These are phyloP conservation scores for Camarhynchus parvulus DNA, from an alignment of 2,113 vertebrate genomes.

Conservation along the genomic window DNA sequence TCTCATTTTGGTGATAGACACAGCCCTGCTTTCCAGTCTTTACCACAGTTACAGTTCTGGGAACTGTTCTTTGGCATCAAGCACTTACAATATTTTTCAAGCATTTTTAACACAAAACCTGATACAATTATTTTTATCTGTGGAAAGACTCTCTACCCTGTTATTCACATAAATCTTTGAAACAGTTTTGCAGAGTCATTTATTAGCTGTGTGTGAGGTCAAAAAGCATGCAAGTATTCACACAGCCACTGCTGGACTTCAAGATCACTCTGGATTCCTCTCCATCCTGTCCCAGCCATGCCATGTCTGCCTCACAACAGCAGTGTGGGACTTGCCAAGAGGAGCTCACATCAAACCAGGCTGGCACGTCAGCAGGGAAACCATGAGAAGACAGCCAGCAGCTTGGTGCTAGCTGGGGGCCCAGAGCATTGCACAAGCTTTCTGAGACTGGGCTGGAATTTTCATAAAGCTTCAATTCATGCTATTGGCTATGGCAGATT, in stretches of 20 bases:
- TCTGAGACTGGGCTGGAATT: neutral
- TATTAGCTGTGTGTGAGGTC: neutral
- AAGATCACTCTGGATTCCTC: neutral
- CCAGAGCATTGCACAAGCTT: neutral
- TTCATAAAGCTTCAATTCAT: neutral
- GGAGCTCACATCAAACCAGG: neutral
- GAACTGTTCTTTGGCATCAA: neutral
- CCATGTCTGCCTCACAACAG: neutral
- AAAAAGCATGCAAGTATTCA: neutral
- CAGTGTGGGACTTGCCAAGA: neutral
- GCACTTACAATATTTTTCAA: neutral
- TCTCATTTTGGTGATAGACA: neutral
- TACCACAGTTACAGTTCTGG: neutral
- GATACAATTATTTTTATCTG: neutral
- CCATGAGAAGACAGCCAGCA: neutral
- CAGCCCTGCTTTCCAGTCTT: neutral
- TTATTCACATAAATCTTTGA: neutral
- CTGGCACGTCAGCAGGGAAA: neutral
- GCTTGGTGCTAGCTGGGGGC: neutral
- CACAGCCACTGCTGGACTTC: neutral
- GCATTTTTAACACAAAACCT: neutral
- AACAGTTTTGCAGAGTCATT: neutral
- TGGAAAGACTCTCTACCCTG: neutral
- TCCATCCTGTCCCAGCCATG: fast-evolving
- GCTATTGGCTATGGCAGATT: neutral